Percentiles rank a stretch among this genome's conserved stretches.
Conservation (phyloP, 2,797 vertebrate genomes). For the Perodicticus potto region DNA sequence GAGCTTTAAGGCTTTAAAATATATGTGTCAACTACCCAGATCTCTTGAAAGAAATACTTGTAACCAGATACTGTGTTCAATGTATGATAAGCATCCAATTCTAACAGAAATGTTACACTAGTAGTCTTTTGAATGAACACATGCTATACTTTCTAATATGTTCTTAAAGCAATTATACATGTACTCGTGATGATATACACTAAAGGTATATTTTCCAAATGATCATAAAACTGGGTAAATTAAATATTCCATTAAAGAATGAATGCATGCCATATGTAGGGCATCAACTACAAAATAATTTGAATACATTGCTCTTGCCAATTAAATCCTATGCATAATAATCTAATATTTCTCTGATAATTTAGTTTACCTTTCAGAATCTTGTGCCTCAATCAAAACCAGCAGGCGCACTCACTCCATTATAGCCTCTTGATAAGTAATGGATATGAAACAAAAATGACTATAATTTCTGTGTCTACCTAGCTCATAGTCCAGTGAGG, state of each 20-base stretch:
- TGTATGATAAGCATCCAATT: conserved; percentile 7
- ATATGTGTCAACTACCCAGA: neutral
- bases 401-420: neutral
- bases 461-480: neutral
- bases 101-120: conserved; percentile 29
- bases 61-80: neutral
- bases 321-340: neutral
- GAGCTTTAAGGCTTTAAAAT: neutral
- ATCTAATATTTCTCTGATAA: conserved; percentile 1
- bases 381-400: neutral
- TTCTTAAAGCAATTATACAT: conserved; percentile 46
- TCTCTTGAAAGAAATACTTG: neutral
- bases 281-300: conserved; percentile 38
- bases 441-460: neutral
- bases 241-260: conserved; percentile 53
- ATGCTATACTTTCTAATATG: neutral
- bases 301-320: neutral
- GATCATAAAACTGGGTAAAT: conserved; percentile 25
- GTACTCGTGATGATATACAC: conserved; percentile 33
- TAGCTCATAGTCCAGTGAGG: neutral
- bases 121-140: conserved; percentile 43
- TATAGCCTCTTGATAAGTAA: neutral
- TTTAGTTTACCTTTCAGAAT: neutral
- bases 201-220: conserved; percentile 24
- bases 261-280: neutral